Percentiles rank a stretch among this genome's conserved stretches.
Evolutionary conservation across 37 sponge, comb jelly and placozoan genomes (phyloP).

Genomic region (Aphrocallistes beatrix): DNA sequence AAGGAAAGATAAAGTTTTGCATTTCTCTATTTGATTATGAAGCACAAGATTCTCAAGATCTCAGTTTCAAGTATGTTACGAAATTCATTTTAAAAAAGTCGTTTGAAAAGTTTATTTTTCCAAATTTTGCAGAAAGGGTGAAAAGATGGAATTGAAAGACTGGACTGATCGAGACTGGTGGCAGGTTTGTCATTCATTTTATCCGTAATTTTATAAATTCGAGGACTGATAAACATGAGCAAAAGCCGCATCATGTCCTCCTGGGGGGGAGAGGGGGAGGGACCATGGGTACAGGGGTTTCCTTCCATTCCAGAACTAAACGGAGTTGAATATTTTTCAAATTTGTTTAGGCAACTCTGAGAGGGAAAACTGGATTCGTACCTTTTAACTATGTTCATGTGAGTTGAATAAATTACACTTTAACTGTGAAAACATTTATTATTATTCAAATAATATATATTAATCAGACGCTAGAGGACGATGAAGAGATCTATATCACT

Average conservation of each 20-base stretch:
- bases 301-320: too few species aligned
- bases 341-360: not conserved
- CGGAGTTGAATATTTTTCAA: too few species aligned
- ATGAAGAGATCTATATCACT: not conserved
- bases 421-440: not conserved
- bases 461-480: not conserved
- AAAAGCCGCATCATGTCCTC: too few species aligned
- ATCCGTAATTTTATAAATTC: not conserved
- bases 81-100: too few species aligned
- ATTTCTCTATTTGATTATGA: not conserved
- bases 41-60: conserved; percentile 14
- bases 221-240: too few species aligned
- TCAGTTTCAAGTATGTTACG: not conserved
- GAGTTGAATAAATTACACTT: not conserved
- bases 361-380: conserved; percentile 7
- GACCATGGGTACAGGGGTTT: too few species aligned
- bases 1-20: not conserved
- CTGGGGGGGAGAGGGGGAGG: too few species aligned
- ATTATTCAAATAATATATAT: not conserved
- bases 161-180: conserved; percentile 9
- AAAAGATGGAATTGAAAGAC: not conserved
- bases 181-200: not conserved
- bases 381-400: not conserved
- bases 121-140: not conserved
- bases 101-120: too few species aligned